Evolutionary conservation across 2,797 vertebrate genomes (phyloP).

Genomic region (Pangasius macronema): DNA sequence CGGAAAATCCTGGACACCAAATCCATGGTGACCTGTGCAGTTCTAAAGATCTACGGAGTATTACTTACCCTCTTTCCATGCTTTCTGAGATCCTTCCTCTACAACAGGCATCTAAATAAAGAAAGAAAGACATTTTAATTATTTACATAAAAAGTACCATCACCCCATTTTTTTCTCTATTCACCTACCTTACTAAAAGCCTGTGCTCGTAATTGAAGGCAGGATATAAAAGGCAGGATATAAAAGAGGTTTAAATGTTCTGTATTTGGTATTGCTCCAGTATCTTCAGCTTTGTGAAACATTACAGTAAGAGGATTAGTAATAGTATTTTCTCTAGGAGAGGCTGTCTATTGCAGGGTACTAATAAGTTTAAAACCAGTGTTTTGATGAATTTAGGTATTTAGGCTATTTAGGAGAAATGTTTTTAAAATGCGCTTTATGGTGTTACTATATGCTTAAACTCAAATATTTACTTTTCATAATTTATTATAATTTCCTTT

Average conservation of each 20-base stretch:
- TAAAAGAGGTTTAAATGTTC: neutral
- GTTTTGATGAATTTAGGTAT: neutral
- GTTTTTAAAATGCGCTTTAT: neutral
- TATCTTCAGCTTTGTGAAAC: neutral
- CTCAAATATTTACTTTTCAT: neutral
- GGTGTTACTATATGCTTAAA: neutral
- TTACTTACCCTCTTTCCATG: neutral
- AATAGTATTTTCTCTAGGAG: neutral
- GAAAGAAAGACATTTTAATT: neutral
- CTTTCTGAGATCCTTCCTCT: neutral
- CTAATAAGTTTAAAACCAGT: neutral
- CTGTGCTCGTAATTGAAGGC: constrained; percentile 9
- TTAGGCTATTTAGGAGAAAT: neutral
- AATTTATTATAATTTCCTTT: neutral
- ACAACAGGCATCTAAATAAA: neutral
- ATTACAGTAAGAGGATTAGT: neutral
- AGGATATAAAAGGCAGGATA: neutral
- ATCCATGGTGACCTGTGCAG: neutral
- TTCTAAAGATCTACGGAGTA: neutral
- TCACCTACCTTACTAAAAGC: neutral
- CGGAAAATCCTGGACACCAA: neutral
- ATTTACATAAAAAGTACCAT: neutral
- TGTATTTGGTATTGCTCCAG: neutral
- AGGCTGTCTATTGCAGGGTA: neutral
- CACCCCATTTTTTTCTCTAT: neutral